Evolutionary conservation across 2,797 vertebrate genomes (phyloP).

Genomic region (Gymnoscopelus microlampas): DNA sequence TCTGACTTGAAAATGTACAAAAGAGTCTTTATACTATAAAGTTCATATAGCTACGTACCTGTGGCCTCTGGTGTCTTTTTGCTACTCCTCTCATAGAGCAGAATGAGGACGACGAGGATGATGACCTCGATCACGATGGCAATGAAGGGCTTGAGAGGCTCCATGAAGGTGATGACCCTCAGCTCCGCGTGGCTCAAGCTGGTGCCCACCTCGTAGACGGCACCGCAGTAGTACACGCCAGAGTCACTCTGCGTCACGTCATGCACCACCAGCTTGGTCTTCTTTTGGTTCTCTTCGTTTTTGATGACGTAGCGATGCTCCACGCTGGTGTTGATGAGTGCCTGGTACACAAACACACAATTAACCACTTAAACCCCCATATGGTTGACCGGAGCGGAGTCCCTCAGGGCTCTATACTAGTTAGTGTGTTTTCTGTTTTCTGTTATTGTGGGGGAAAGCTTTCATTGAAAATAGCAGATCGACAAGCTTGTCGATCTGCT

Average conservation of each 20-base stretch:
- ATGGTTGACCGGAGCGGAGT: too few species aligned
- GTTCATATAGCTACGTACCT: constrained; percentile 51
- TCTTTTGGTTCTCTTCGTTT: not conserved
- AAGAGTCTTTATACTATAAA: too few species aligned
- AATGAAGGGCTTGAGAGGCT: constrained; percentile 90
- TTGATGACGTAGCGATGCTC: constrained; percentile 74
- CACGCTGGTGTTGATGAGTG: constrained; percentile 59
- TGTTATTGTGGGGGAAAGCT: too few species aligned
- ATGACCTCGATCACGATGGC: constrained; percentile 84
- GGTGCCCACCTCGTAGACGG: constrained; percentile 75
- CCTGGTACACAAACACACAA: constrained; percentile 59
- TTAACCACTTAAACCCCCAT: too few species aligned
- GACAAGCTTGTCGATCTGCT: too few species aligned
- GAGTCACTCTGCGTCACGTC: constrained; percentile 77
- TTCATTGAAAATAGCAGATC: too few species aligned
- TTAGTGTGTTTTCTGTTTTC: too few species aligned
- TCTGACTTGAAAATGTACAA: too few species aligned
- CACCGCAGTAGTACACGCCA: constrained; percentile 83
- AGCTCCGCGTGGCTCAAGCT: constrained; percentile 67
- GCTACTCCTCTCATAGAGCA: constrained; percentile 81
- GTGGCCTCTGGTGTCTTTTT: constrained; percentile 51
- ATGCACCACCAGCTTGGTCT: constrained; percentile 77
- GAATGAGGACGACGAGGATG: constrained; percentile 82
- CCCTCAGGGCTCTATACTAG: too few species aligned
- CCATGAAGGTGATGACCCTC: constrained; percentile 82